phyloP scores from a whole-genome alignment of 2,797 vertebrate species.

The Hybognathus amarus region DNA sequence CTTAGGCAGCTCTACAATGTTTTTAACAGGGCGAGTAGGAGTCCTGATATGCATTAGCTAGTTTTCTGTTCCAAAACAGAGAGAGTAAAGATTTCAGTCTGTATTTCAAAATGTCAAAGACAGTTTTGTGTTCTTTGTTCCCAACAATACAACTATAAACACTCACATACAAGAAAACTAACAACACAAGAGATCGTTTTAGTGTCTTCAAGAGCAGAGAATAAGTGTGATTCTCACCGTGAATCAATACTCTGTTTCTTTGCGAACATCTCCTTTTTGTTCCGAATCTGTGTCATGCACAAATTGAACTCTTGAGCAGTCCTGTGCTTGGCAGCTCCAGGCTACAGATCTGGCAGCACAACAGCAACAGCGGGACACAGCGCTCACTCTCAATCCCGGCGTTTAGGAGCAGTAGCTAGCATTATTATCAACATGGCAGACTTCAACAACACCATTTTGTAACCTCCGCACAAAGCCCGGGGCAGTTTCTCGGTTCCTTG shows the following conservation, averaged over 20 bases:
- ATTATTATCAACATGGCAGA: neutral
- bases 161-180: neutral
- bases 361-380: neutral
- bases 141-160: conserved; percentile 3
- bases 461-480: conserved; percentile 3
- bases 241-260: conserved; percentile 30
- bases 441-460: conserved; percentile 27
- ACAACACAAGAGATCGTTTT: neutral
- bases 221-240: neutral
- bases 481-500: neutral
- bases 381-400: neutral
- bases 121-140: neutral
- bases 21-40: neutral
- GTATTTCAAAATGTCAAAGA: conserved; percentile 6
- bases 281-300: conserved; percentile 8
- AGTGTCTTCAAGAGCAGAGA: neutral
- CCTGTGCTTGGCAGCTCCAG: conserved; percentile 22
- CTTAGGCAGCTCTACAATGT: neutral
- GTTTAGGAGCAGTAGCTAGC: neutral
- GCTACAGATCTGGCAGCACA: conserved; percentile 27
- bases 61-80: neutral
- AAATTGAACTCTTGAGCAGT: conserved; percentile 8
- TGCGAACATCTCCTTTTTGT: conserved; percentile 16
- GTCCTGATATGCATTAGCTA: neutral
- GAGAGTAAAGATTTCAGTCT: neutral